Base-by-base conservation (phyloP, 2,888 invertebrate genomes). In the Hyposoter didymator region DNA sequence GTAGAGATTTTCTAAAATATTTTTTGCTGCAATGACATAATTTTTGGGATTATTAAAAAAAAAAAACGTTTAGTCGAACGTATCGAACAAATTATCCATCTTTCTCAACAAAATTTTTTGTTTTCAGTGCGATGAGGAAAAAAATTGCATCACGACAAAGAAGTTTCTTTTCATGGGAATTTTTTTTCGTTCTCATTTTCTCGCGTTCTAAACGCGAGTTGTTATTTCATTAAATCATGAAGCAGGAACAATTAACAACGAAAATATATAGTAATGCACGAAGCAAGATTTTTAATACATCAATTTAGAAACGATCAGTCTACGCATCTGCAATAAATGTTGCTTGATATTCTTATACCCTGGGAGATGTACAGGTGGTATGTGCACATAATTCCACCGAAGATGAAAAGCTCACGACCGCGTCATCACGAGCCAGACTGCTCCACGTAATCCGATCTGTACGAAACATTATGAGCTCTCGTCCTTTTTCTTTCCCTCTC, bases 361-460 rank as follows among this genome's bases (percentile, higher is more conserved):
- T 32, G 14, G 17, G 66, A 69, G 52, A 69, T 45, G 35, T 7
- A 45, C 28, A 69, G 55, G 35, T 43, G 74, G 28, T 39, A 39
- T 8, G 47, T 59, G 28, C 22, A 49, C 35, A 67, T 35, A 35
- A 28, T 69, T 45, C 67, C 17, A 17, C 19, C 32, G 35, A 22
- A 69, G 67, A 66, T 12, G 72, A 39, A 55, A 83, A 83, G 62
- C 72, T 62, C 64, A 64, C 69, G 49, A 22, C 22, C 45, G 47
- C 28, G 73, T 52, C 39, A 74, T 49, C 43, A 55, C 43, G 59
- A 62, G 62, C 59, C 62, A 32, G 62, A 64, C 69, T 22, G 47
- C 67, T 74, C 39, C 62, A 17, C n/a, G 64, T 84, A 84, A 84
- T 84, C 67, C 74, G 52, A 79, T 84, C 79, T 49, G 43, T 43